phyloP scores from a whole-genome alignment of 2,113 vertebrate species.

The Gavialis gangeticus region DNA sequence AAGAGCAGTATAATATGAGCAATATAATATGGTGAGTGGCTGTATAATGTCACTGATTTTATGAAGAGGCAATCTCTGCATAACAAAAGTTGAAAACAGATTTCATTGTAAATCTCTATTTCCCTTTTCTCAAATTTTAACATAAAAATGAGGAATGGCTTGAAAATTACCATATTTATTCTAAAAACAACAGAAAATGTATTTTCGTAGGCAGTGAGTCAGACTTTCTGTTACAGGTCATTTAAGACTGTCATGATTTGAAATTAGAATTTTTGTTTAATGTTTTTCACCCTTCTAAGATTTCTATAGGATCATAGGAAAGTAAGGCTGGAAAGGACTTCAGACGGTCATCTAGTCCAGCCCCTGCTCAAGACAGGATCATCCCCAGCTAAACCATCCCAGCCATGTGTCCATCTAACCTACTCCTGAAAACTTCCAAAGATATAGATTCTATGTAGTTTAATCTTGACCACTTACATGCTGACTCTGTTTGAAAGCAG shows the following conservation, averaged over 20 bases:
- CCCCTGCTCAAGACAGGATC: too few relatives aligned
- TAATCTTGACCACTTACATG: accelerated
- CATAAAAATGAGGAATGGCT: not conserved
- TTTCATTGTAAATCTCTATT: not conserved
- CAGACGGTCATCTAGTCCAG: too few relatives aligned
- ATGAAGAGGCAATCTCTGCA: not conserved
- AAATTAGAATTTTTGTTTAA: not conserved
- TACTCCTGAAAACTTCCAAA: not conserved
- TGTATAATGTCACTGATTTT: not conserved
- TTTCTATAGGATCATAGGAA: too few relatives aligned
- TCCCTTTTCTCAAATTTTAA: not conserved
- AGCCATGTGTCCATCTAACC: too few relatives aligned
- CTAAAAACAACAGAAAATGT: not conserved
- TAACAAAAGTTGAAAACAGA: not conserved
- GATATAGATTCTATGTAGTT: not conserved
- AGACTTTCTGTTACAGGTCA: not conserved
- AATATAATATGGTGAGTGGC: not conserved
- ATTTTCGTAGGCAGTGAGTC: not conserved
- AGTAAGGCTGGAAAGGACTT: too few relatives aligned
- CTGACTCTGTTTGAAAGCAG: not conserved
- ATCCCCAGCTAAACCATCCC: too few relatives aligned
- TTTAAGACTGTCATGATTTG: not conserved
- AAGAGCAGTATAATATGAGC: not conserved
- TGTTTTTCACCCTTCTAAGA: not conserved
- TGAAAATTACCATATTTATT: not conserved